Evolutionary conservation across 2,113 vertebrate species (phyloP).

Genomic region (Excalfactoria chinensis): DNA sequence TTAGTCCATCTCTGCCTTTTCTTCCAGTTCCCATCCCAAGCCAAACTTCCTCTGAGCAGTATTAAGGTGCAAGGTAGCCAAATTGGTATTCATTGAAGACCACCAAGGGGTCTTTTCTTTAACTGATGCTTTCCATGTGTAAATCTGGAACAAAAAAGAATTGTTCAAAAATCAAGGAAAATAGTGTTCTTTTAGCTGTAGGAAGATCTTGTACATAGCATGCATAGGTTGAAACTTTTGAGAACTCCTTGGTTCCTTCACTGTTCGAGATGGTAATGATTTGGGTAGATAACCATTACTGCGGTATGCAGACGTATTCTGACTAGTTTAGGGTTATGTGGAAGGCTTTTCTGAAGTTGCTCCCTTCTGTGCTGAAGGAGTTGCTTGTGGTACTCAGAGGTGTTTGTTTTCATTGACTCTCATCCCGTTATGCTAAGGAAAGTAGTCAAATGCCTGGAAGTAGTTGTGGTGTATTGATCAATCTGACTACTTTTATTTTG

Average conservation of each 20-base stretch:
- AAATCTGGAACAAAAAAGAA: neutral
- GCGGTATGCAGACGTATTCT: neutral
- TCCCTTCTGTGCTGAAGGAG: constrained; percentile 31
- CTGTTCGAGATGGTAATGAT: neutral
- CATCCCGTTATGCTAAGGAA: neutral
- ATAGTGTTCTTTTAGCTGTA: neutral
- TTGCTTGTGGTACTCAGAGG: constrained; percentile 10
- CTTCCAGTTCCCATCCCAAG: neutral
- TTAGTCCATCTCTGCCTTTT: neutral
- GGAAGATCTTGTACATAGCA: neutral
- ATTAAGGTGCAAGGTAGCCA: neutral
- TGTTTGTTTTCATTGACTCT: neutral
- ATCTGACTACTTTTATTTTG: neutral
- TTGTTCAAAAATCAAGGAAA: neutral
- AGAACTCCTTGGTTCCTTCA: neutral
- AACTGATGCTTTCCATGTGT: neutral
- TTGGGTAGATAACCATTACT: neutral
- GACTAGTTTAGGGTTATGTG: constrained; percentile 23
- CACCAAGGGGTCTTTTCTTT: neutral
- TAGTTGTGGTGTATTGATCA: neutral
- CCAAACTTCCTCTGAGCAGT: neutral
- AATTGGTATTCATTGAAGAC: neutral
- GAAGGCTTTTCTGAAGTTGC: constrained; percentile 28
- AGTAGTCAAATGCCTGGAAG: neutral
- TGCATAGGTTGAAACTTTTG: neutral